These are phyloP conservation scores for Celastrina argiolus DNA, from an alignment of 2,888 invertebrate genomes.

Conservation along the genomic window DNA sequence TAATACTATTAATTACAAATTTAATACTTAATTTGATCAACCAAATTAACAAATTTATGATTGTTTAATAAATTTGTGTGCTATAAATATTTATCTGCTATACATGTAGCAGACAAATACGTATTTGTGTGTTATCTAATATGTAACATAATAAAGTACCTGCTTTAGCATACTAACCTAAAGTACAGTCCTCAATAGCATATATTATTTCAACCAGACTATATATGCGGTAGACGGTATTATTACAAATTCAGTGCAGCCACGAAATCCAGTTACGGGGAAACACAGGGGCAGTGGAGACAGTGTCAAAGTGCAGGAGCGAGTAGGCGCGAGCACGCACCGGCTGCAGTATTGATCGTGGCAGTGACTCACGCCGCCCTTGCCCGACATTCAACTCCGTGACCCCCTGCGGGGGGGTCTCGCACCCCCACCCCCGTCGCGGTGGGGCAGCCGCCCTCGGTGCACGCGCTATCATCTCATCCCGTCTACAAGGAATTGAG, in stretches of 20 bases:
- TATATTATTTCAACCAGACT: no score
- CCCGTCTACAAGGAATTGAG: conserved; percentile 39
- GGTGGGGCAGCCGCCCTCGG: conserved; percentile 33
- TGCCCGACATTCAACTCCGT: conserved; percentile 73
- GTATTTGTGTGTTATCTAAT: no score
- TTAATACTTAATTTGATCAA: no score
- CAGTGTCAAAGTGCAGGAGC: conserved; percentile 35
- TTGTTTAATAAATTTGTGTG: no score
- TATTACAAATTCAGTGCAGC: conserved; percentile 23
- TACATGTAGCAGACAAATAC: no score
- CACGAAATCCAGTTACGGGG: conserved; percentile 30
- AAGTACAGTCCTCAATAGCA: no score
- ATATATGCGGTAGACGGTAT: background rate
- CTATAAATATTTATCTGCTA: no score
- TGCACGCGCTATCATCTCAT: conserved; percentile 48
- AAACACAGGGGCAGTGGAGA: conserved; percentile 33
- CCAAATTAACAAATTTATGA: no score
- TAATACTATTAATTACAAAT: no score
- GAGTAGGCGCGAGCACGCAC: conserved; percentile 47
- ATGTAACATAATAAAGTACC: no score
- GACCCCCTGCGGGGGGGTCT: conserved; percentile 38
- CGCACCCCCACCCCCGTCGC: background rate
- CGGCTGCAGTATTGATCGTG: conserved; percentile 74
- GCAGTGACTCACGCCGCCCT: conserved; percentile 76
- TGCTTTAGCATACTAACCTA: no score